Base-by-base conservation (phyloP, 2,797 vertebrate species). In the Acipenser transmontanus region DNA sequence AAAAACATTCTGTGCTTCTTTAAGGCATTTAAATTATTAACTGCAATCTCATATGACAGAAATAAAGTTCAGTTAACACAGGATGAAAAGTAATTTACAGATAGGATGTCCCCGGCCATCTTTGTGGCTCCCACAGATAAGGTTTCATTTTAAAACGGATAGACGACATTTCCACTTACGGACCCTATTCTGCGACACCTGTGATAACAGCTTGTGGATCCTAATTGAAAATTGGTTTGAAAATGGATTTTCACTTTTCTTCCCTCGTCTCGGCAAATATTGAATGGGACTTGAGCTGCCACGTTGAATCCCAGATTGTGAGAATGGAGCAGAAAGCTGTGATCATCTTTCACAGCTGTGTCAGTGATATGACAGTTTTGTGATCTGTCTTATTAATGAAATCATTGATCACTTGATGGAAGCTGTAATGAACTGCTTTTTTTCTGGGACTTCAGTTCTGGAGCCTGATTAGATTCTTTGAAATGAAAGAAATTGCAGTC, bases 171-270 rank as follows among this genome's bases (percentile, higher is more conserved):
- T 97, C 93, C 93, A 94, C 94, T 97, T 93, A 94, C 86, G 91
- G 91, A 89, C 91, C 91, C 92, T 84, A 96, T 98, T 95, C 95
- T 96, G 95, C 89, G 92, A 97, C 96, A 99, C 95, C 96, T 98
- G 95, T 96, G 97, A 99, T 98, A 99, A 99, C 97, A 99, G 95
- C 96, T 97, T 95, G 94, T 94, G 95, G 94, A 95, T 94, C 94
- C 95, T 99, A 99, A 99, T 99, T 99, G 97, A 99, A 91, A 99
- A 99, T 98, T 96, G 95, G 94, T 95, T 96, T 97, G 92, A 97
- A 95, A 99, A 99, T 98, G 95, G 97, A 98, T 99, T 99, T 99
- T 97, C 94, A 96, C 95, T 96, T 96, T 96, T 93, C 93, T 85
- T 81, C 81, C 79, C 69, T 70, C 77, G 87, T 89, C 88, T 82